Evolutionary conservation across 2,888 invertebrate species (phyloP), one percentile per base, ranked within the genome.

Genomic region (Drosophila hamatofila): DNA sequence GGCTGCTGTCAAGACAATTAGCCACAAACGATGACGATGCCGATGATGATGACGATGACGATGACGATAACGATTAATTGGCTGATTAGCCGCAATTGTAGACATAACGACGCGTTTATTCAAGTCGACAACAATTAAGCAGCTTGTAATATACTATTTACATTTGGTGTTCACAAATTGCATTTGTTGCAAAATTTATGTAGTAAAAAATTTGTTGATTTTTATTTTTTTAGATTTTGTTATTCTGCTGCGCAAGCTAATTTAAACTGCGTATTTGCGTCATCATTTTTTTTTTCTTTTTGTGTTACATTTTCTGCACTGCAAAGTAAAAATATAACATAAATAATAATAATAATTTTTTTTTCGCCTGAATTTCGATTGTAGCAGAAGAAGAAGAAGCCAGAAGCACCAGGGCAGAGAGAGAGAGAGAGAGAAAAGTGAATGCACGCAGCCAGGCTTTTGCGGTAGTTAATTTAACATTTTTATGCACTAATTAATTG

Each of bases 401-500:
- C 57, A 63, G 49, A 72, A 49, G 68, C 62, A 77, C 33, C 61
- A 33, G 64, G 46, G 48, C 81, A 78, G 56, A 61, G 84, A 72
- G 74, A 83, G 80, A 88, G 52, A 39, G 76, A 78, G 56, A 65
- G 88, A 72, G 74, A 83, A 83, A 90, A 87, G 90, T 90, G 89
- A 86, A 86, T 75, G 89, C 87, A 77, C 76, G 76, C 72, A 73
- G 78, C 30, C 62, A 60, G 48, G 21, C 37, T 46, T 64, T 66
- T 65, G 67, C 85, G 80, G 80, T 82, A 83, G 80, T 88, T 88
- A 91, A 83, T 81, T 91, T 86, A 90, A 85, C 84, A 12, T 87
- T 83, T 91, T 91, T 91, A 92, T 91, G 91, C 91, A 91, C 91
- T 91, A 91, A 91, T 91, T 91, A 91, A 89, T 91, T 84, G 87